Conservation (phyloP, 2,888 invertebrate genomes). For the Dichetophora obliterata region DNA sequence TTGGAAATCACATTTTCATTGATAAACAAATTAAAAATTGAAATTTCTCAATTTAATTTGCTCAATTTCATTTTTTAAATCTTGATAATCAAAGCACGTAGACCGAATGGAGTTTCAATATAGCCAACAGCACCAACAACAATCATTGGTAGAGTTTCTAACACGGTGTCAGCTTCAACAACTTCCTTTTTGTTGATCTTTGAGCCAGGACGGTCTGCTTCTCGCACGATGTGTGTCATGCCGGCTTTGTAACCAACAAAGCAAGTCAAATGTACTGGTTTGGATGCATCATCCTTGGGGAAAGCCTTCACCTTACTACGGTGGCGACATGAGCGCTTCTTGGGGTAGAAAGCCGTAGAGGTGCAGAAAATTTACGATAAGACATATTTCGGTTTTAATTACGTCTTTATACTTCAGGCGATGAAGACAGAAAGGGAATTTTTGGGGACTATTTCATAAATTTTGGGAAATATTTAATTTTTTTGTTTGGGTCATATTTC, state of each 20-base stretch:
- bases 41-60: too few relatives aligned
- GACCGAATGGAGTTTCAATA: slow-evolving; percentile 98
- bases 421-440: too few relatives aligned
- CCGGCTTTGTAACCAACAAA: slow-evolving; percentile 99
- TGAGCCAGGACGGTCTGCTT: slow-evolving; percentile 99
- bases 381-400: too few relatives aligned
- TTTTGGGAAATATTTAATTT: too few relatives aligned
- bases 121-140: slow-evolving; percentile 98
- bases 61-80: too few relatives aligned
- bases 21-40: too few relatives aligned
- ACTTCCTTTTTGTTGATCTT: slow-evolving; percentile 99
- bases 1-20: too few relatives aligned
- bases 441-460: too few relatives aligned
- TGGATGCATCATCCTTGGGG: slow-evolving; percentile 96
- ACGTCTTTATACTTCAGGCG: too few relatives aligned
- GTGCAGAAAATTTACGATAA: slow-evolving; percentile 99
- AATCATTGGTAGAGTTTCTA: slow-evolving; percentile 99
- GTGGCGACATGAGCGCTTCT: slow-evolving; percentile 95
- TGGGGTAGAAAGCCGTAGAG: slow-evolving; percentile 99
- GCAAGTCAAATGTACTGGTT: slow-evolving; percentile 97
- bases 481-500: too few relatives aligned
- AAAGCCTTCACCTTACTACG: slow-evolving; percentile 99
- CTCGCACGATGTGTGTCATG: slow-evolving; percentile 99
- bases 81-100: slow-evolving; percentile 91
- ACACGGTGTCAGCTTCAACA: slow-evolving; percentile 97